A percentile compares a stretch with the other conserved stretches of the same genome.
These are phyloP conservation scores for Eumeta japonica DNA, from an alignment of 1,140 invertebrate genomes.

Conservation along the genomic window DNA sequence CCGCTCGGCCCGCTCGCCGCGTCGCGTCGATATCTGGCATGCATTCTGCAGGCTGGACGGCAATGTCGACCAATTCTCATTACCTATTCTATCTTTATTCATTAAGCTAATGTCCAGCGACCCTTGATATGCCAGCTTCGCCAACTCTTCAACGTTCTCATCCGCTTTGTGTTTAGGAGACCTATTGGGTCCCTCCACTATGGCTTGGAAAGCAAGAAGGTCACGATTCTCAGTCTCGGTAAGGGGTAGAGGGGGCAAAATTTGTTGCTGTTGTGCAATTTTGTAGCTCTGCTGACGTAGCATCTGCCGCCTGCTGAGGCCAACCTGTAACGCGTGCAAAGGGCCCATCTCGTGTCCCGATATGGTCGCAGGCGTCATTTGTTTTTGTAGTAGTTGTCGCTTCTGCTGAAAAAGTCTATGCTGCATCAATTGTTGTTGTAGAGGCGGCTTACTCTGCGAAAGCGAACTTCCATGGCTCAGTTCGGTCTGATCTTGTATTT, in stretches of 20 bases:
- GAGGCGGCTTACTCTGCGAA: conserved; percentile 52
- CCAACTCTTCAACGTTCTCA: conserved; percentile 30
- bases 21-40: conserved; percentile 59
- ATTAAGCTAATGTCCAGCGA: conserved; percentile 55
- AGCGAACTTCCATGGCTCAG: conserved; percentile 25
- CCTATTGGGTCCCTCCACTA: conserved; percentile 54
- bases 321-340: conserved; percentile 47
- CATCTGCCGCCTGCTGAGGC: conserved; percentile 67
- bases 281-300: conserved; percentile 78
- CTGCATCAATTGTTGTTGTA: conserved; percentile 78
- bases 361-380: conserved; percentile 63
- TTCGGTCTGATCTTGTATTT: conserved; percentile 37
- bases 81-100: conserved; percentile 50
- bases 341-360: conserved; percentile 35
- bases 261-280: conserved; percentile 73
- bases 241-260: conserved; percentile 61
- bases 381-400: conserved; percentile 77
- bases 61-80: conserved; percentile 60
- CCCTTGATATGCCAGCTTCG: conserved; percentile 48
- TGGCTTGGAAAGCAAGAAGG: conserved; percentile 61
- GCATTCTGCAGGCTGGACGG: conserved; percentile 60
- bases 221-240: conserved; percentile 62
- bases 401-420: conserved; percentile 77
- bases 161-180: conserved; percentile 34
- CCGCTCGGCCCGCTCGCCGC: conserved; percentile 24